phyloP scores from a whole-genome alignment of 1,140 invertebrate species.

The Formica selysi region DNA sequence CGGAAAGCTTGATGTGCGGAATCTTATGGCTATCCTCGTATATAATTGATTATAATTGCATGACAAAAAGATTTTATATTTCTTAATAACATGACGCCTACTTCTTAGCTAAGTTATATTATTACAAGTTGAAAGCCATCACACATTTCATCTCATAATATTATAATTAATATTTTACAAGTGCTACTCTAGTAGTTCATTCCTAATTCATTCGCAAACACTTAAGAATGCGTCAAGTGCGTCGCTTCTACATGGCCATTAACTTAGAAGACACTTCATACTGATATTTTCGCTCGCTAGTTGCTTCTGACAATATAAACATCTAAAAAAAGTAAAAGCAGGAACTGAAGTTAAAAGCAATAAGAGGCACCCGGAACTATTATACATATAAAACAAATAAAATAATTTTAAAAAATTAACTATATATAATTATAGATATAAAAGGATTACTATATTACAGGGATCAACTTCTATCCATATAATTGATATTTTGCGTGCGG shows the following conservation, averaged over 20 bases:
- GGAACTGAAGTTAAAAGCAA: conserved; percentile 6
- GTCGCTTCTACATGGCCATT: conserved; percentile 50
- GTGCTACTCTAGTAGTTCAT: conserved; percentile 28
- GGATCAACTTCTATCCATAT: background rate
- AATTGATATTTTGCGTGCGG: background rate
- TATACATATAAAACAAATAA: background rate
- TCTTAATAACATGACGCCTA: background rate
- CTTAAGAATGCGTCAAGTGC: conserved; percentile 41
- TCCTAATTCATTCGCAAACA: conserved; percentile 54
- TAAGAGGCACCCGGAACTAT: background rate
- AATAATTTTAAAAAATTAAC: background rate
- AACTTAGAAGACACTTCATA: conserved; percentile 52
- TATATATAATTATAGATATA: background rate
- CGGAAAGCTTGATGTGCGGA: background rate
- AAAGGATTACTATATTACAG: background rate
- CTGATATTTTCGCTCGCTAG: conserved; percentile 38
- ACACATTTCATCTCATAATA: conserved; percentile 23
- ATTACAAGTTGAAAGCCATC: conserved; percentile 29
- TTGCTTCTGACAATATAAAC: conserved; percentile 40
- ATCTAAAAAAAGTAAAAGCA: background rate
- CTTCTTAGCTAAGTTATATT: background rate
- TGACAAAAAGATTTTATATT: conserved; percentile 18
- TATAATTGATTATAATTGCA: conserved; percentile 66
- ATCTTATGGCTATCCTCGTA: conserved; percentile 56
- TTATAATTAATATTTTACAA: conserved; percentile 53